Evolutionary conservation across 2,888 invertebrate species (phyloP).

Genomic region (Caenorhabditis becei): DNA sequence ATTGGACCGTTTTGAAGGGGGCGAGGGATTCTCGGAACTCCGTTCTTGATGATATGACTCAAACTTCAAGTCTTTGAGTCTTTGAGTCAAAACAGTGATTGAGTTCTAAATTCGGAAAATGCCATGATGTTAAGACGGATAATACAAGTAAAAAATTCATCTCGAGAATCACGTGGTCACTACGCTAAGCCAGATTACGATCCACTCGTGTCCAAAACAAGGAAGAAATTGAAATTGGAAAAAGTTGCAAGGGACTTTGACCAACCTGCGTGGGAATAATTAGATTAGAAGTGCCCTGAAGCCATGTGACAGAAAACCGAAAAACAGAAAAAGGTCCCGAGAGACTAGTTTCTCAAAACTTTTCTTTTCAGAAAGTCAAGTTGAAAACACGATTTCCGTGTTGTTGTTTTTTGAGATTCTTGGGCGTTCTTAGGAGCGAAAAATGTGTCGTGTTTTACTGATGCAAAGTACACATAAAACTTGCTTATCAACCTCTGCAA

Average conservation of each 20-base stretch:
- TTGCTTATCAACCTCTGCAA: neutral
- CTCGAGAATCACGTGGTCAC: neutral
- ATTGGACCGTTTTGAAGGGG: neutral
- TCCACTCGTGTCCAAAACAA: neutral
- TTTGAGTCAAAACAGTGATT: neutral
- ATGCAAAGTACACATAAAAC: neutral
- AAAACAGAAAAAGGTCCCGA: neutral
- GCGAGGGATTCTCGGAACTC: neutral
- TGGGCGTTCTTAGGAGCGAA: neutral
- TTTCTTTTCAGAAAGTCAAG: neutral
- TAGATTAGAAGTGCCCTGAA: neutral
- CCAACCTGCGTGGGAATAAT: slow-evolving; percentile 5
- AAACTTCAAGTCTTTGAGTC: neutral
- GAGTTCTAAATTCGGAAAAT: neutral
- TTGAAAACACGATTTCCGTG: neutral
- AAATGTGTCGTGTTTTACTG: neutral
- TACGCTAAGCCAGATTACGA: neutral
- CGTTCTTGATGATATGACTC: neutral
- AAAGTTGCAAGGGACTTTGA: neutral
- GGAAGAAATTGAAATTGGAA: neutral
- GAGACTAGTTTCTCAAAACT: neutral
- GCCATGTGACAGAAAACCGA: neutral
- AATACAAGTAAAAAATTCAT: neutral
- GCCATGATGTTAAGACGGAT: neutral
- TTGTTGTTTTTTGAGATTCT: neutral